Conservation (phyloP, 2,888 invertebrate genomes). For the Julus scanicus region DNA sequence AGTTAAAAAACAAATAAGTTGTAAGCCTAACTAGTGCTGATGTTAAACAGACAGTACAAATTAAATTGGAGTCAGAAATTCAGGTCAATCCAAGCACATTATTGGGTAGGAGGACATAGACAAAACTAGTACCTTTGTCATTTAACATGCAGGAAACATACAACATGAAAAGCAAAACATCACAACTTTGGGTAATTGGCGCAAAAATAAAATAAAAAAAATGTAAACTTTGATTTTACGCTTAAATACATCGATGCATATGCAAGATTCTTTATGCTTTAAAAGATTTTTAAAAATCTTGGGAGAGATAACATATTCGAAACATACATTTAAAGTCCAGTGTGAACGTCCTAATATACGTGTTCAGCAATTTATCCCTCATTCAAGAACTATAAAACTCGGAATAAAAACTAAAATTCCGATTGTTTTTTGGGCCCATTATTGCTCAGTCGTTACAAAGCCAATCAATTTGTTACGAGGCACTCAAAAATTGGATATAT, state of each 20-base stretch:
- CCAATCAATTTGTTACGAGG: not conserved
- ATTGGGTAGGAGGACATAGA: conserved; percentile 1
- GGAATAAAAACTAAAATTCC: not conserved
- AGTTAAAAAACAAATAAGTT: not conserved
- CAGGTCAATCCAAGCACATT: not conserved
- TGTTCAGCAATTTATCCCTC: not conserved
- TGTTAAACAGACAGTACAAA: conserved; percentile 8
- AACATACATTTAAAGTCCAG: not conserved
- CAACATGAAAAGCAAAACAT: not conserved
- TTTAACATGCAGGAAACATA: not conserved
- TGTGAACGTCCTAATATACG: not conserved
- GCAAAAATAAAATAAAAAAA: not conserved
- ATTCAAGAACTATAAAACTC: not conserved
- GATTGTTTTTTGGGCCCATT: conserved; percentile 3
- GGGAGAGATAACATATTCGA: not conserved
- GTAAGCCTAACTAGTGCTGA: not conserved
- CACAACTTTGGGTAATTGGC: not conserved
- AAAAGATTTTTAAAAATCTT: not conserved
- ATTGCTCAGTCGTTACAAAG: not conserved
- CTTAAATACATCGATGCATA: not conserved
- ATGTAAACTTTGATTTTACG: not conserved
- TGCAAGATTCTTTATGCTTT: not conserved
- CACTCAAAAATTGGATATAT: not conserved
- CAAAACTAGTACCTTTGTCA: not conserved
- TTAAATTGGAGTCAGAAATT: conserved; percentile 9